Evolutionary conservation across 2,797 vertebrate genomes (phyloP), one percentile per base, ranked within the genome.

Genomic region (Balearica regulorum): DNA sequence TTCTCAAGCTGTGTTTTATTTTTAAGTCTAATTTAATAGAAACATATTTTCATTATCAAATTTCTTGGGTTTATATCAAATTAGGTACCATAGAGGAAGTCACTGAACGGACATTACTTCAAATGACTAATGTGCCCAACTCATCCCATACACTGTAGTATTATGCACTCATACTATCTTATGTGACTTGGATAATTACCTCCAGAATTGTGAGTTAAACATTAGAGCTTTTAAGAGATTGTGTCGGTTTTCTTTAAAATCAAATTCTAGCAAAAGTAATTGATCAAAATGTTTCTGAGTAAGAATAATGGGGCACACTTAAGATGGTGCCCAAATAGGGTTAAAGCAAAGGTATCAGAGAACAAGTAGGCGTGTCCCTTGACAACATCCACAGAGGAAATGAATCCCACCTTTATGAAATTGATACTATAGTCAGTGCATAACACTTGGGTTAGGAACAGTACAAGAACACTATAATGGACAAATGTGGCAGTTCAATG

Each of bases 1-100:
- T 95, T 93, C 49, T 90, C 61, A 93, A 91, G 43, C 29, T 83
- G 51, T 51, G 46, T 19, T 85, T 89, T 77, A 87, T 89, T 94
- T 93, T 90, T 21, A 81, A 89, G 62, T 43, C 19, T 68, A 37
- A 64, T 55, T 22, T n/a, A 87, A 71, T 16, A 71, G 55, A 79
- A 83, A 83, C 90, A 77, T 2, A 37, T 70, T 86, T 88, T 72
- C 21, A 73, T 41, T 24, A 79, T 60, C 10, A 49, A 29, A 72
- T 80, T 91, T 66, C 31, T 48, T 49, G 8, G 49, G 17, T 72
- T 95, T 81, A 33, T 87, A 82, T 83, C 46, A 70, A 55, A 71
- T 65, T 58, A 55, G 44, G 43, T 82, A 49, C 31, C 46, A 44
- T 21, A 20, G 53, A 89, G 68, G 44, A 89, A 89, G 64, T 55